Evolutionary conservation across 2,113 vertebrate species (phyloP).

Genomic region (Lepisosteus oculatus): DNA sequence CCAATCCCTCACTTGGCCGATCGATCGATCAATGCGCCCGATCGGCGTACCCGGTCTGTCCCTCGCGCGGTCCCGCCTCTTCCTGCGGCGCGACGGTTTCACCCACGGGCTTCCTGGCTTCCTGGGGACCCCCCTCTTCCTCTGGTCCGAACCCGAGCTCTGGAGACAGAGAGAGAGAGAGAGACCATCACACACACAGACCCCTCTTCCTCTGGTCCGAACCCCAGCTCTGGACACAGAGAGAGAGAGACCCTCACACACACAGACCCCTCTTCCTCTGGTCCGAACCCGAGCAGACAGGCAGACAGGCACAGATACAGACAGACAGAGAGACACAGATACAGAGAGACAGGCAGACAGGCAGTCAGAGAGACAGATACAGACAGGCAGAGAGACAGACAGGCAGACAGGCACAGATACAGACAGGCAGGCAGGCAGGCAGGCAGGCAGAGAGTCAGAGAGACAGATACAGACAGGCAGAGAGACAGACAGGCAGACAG

Average conservation of each 20-base stretch:
- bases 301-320: conserved; percentile 11
- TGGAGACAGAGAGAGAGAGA: conserved; percentile 26
- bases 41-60: conserved; percentile 10
- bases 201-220: no score
- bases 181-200: background rate
- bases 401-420: no score
- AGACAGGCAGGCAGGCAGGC: no score
- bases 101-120: conserved; percentile 73
- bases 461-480: no score
- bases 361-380: background rate
- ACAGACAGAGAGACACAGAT: background rate
- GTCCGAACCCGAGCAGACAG: no score
- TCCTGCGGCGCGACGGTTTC: conserved; percentile 57
- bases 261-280: no score
- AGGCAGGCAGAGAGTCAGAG: no score
- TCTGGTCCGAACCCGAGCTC: conserved; percentile 41
- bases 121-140: conserved; percentile 41
- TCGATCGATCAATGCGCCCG: conserved; percentile 25
- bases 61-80: conserved; percentile 32
- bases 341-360: no score
- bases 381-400: conserved; percentile 24
- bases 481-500: no score
- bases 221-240: background rate
- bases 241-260: background rate
- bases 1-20: conserved; percentile 34